phyloP scores from a whole-genome alignment of 2,888 invertebrate genomes.

The Sympetrum striolatum region DNA sequence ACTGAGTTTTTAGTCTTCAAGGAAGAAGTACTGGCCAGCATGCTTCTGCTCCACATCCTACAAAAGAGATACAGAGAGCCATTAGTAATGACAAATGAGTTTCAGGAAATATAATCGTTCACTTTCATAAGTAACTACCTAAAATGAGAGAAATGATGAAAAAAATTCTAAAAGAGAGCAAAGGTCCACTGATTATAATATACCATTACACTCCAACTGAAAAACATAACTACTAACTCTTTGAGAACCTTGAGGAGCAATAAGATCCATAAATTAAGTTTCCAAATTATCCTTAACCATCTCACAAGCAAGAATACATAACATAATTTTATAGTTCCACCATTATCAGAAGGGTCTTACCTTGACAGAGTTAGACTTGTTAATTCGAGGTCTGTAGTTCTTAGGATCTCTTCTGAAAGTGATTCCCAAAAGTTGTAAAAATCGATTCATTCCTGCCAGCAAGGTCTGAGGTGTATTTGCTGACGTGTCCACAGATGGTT shows the following conservation, averaged over 20 bases:
- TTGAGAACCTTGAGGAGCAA: too few species aligned
- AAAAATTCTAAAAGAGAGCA: too few species aligned
- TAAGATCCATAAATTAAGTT: too few species aligned
- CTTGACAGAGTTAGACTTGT: slow-evolving; percentile 96
- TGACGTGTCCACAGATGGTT: slow-evolving; percentile 84
- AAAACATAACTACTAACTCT: too few species aligned
- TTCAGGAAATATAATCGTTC: too few species aligned
- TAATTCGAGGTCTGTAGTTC: slow-evolving; percentile 97
- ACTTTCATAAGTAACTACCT: too few species aligned
- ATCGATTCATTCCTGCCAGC: slow-evolving; percentile 97
- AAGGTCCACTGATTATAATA: too few species aligned
- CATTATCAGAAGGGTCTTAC: slow-evolving; percentile 59
- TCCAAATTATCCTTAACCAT: too few species aligned
- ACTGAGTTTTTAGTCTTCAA: slow-evolving; percentile 80
- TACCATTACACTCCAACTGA: too few species aligned
- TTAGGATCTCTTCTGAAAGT: slow-evolving; percentile 99
- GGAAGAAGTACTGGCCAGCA: slow-evolving; percentile 97
- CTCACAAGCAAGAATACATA: too few species aligned
- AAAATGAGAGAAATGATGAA: too few species aligned
- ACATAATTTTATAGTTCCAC: not conserved
- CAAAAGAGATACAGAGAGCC: slow-evolving; percentile 55
- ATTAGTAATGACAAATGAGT: not conserved
- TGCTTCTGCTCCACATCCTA: slow-evolving; percentile 97
- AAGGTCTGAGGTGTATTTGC: slow-evolving; percentile 93
- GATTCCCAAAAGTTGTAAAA: slow-evolving; percentile 93